phyloP scores from a whole-genome alignment of 2,888 invertebrate genomes.

The Synergus japonicus region DNA sequence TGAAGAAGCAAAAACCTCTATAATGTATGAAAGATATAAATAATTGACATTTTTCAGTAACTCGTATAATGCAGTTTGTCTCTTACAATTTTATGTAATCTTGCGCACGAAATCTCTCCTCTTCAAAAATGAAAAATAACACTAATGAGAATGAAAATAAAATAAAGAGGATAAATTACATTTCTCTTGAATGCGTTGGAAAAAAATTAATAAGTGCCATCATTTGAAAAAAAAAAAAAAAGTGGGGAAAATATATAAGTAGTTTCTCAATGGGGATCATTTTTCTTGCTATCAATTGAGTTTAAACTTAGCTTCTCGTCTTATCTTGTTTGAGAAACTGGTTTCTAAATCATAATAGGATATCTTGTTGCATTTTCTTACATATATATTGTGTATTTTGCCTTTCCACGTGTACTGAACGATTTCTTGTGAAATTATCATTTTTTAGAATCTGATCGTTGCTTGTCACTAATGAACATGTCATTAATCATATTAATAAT shows the following conservation, averaged over 20 bases:
- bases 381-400: not conserved
- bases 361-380: not conserved
- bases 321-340: not conserved
- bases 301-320: not conserved
- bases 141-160: not conserved
- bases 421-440: not conserved
- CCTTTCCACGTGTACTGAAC: not conserved
- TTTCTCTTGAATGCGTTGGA: not conserved
- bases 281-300: not conserved
- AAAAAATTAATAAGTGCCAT: not conserved
- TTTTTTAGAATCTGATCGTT: not conserved
- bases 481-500: not conserved
- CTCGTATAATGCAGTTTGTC: not conserved
- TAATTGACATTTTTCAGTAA: not conserved
- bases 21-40: not conserved
- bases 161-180: not conserved
- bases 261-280: not conserved
- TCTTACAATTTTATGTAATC: not conserved
- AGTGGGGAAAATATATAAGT: not conserved
- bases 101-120: not conserved
- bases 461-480: not conserved
- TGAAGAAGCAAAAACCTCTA: too few relatives aligned
- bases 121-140: not conserved
- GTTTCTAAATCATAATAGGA: not conserved
- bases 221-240: not conserved